Conservation (phyloP, 2,888 invertebrate genomes). For the Pachydiplax longipennis region DNA sequence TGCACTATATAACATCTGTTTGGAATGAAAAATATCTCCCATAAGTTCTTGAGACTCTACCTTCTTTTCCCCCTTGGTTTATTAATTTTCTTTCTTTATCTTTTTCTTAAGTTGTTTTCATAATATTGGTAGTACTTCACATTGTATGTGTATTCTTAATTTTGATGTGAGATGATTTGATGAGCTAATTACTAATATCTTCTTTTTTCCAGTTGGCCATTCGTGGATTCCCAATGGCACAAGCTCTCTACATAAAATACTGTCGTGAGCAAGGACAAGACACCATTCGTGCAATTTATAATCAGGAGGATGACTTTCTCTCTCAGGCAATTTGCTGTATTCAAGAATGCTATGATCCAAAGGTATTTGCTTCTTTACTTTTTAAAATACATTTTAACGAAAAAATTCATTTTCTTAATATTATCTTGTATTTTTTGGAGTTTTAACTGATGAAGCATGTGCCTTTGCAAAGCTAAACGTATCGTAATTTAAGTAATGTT, state of each 20-base stretch:
- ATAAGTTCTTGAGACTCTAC: no score
- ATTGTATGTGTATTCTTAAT: no score
- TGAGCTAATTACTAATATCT: neutral
- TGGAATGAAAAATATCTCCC: no score
- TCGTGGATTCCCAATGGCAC: slow-evolving; percentile 81
- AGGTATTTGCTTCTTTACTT: slow-evolving; percentile 59
- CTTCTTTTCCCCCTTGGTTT: no score
- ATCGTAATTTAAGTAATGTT: no score
- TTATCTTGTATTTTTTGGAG: neutral
- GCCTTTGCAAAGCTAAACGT: no score
- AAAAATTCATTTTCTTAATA: neutral
- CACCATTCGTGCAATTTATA: slow-evolving; percentile 82
- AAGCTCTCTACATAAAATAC: slow-evolving; percentile 86
- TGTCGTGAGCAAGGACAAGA: slow-evolving; percentile 83
- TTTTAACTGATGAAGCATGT: neutral
- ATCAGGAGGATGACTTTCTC: slow-evolving; percentile 89
- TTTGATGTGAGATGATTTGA: neutral
- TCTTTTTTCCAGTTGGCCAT: slow-evolving; percentile 72
- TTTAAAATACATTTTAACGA: neutral
- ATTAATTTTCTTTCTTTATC: no score
- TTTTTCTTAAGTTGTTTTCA: no score
- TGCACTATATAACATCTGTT: no score
- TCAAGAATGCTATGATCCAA: slow-evolving; percentile 75
- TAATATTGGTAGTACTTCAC: no score
- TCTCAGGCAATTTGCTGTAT: slow-evolving; percentile 79